Evolutionary conservation across 2,888 invertebrate species (phyloP).

Genomic region (Cheilosia grossa): DNA sequence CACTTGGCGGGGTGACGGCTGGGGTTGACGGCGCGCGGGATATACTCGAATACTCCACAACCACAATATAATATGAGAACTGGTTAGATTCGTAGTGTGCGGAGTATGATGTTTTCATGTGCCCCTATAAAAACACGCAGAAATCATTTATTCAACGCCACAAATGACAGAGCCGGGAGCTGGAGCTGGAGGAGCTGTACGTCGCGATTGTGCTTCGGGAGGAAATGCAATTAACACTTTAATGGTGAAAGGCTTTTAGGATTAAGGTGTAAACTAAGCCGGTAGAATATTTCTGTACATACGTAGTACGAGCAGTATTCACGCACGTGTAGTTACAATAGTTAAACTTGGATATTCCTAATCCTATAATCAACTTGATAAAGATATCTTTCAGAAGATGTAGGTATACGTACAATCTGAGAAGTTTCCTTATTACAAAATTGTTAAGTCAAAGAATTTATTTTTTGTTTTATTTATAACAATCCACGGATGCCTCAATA

Average conservation of each 20-base stretch:
- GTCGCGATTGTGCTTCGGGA: not conserved
- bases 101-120: not conserved
- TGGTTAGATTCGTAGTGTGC: conserved; percentile 7
- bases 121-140: conserved; percentile 2
- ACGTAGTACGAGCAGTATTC: too few species aligned
- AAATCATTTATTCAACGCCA: conserved; percentile 37
- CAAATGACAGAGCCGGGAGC: conserved; percentile 2
- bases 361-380: too few species aligned
- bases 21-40: not conserved
- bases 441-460: too few species aligned
- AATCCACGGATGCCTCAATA: too few species aligned
- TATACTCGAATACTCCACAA: not conserved
- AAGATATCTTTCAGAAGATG: too few species aligned
- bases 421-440: too few species aligned
- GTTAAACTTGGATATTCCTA: too few species aligned
- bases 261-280: too few species aligned
- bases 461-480: too few species aligned
- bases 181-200: conserved; percentile 11
- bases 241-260: not conserved
- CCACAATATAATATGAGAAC: conserved; percentile 3
- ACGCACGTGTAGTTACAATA: too few species aligned
- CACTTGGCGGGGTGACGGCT: conserved; percentile 25
- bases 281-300: too few species aligned
- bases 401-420: too few species aligned
- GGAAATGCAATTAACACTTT: conserved; percentile 10